Conservation (phyloP, 1,140 invertebrate species). For the Maconellicoccus hirsutus region DNA sequence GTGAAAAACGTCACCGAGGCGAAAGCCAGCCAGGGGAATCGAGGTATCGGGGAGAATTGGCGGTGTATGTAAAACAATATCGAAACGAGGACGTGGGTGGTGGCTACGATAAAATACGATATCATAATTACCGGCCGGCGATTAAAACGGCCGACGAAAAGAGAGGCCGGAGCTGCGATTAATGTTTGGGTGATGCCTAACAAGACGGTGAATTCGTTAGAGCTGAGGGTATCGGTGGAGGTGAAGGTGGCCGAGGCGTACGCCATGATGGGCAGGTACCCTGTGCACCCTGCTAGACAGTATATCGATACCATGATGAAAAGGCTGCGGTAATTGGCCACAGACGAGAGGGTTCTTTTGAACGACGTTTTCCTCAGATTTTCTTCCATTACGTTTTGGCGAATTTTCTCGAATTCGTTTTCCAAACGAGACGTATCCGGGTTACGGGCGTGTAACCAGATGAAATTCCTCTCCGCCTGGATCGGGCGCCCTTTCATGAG, state of each 20-base stretch:
- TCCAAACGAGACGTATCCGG: no score
- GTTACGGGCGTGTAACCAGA: conserved; percentile 46
- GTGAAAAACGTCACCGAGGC: conserved; percentile 46
- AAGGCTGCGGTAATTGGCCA: conserved; percentile 38
- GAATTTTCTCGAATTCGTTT: conserved; percentile 13
- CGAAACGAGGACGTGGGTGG: conserved; percentile 34
- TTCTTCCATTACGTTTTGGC: conserved; percentile 27
- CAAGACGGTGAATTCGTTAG: conserved; percentile 27
- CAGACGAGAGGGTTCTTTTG: conserved; percentile 36
- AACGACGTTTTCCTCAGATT: conserved; percentile 33
- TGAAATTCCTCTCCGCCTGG: conserved; percentile 49
- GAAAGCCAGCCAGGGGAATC: conserved; percentile 41
- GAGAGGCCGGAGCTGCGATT: conserved; percentile 37
- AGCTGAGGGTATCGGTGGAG: conserved; percentile 22
- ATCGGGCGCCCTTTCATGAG: conserved; percentile 44
- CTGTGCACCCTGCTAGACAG: conserved; percentile 25
- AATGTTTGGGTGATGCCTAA: conserved; percentile 32
- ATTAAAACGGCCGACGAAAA: conserved; percentile 38
- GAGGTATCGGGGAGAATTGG: conserved; percentile 31
- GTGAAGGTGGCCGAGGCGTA: conserved; percentile 33
- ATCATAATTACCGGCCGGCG: conserved; percentile 42
- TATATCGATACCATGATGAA: conserved; percentile 37
- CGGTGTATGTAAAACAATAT: conserved; percentile 39
- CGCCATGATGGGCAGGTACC: conserved; percentile 28
- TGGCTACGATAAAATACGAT: conserved; percentile 36